Evolutionary conservation across 2,888 invertebrate genomes (phyloP), one percentile per base, ranked within the genome.

Genomic region (Synergus laeviventris): DNA sequence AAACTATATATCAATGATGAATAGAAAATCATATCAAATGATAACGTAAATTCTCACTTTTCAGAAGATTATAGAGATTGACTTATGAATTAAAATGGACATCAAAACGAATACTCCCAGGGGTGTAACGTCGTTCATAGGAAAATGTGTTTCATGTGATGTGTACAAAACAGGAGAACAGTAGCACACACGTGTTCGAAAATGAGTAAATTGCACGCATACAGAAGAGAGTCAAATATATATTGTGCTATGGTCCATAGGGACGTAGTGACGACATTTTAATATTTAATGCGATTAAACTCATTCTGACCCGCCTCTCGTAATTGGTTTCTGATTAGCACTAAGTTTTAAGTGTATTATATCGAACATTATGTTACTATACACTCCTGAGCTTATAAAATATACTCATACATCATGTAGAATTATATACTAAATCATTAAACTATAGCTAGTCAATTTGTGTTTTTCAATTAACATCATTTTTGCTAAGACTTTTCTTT

Each of bases 311-410:
- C 86, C 86, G 85, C 83, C 88, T 85, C 81, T 83, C 80, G 86
- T 90, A 91, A 91, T 90, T 90, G 90, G 84, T 89, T 90, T 89
- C 89, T 89, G 89, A 90, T 89, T 90, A 89, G 88, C 89, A 86
- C 84, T 81, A 86, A 87, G 85, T 87, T 88, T 84, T 84, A 81
- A 86, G 83, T 84, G 82, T 83, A 84, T 85, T 81, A 79, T 70
- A 70, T 70, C 49, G 49, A 70, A 70, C 49, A 11, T 54, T 42
- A 24, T 70, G 70, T 49, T 70, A 16, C 24, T 70, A 31, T 18
- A 70, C 49, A 36, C 45, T 54, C 18, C 12, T 7, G 4, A 1
- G 24, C 14, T 24, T 59, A 59, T 21, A 59, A 14, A 14, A 70
- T n/a, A 24, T 11, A 49, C 49, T 70, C 49, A 49, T 49, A 49